Conservation (phyloP, 2,113 vertebrate genomes). For the Tringa solitaria region DNA sequence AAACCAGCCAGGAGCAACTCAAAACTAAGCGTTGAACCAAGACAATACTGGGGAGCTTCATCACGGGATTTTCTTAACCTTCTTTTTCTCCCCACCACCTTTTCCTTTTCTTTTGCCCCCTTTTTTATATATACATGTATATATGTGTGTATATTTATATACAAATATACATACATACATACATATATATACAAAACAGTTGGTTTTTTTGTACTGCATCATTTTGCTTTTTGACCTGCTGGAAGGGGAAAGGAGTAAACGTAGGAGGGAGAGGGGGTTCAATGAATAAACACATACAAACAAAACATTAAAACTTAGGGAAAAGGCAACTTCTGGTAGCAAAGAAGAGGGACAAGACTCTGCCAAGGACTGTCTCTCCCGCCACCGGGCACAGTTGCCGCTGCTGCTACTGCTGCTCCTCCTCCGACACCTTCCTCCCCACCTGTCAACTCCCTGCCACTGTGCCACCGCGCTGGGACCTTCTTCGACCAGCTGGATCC, state of each 20-base stretch:
- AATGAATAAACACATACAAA: constrained; percentile 59
- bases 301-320: constrained; percentile 67
- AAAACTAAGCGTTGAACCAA: constrained; percentile 64
- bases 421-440: constrained; percentile 28
- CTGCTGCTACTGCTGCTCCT: constrained; percentile 59
- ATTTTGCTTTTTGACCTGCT: constrained; percentile 65
- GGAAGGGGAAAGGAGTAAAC: constrained; percentile 66
- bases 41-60: constrained; percentile 60
- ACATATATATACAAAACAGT: background rate
- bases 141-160: constrained; percentile 34
- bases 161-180: constrained; percentile 19
- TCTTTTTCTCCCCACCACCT: background rate
- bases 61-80: constrained; percentile 21
- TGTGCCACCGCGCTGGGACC: constrained; percentile 56
- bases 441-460: constrained; percentile 44
- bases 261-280: constrained; percentile 63
- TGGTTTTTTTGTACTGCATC: constrained; percentile 38
- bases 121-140: constrained; percentile 48
- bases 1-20: constrained; percentile 64
- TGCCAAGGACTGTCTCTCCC: constrained; percentile 62
- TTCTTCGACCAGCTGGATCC: constrained; percentile 65
- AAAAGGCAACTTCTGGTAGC: constrained; percentile 65
- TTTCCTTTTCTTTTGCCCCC: constrained; percentile 33
- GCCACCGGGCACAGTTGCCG: constrained; percentile 31
- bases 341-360: constrained; percentile 64